phyloP scores from a whole-genome alignment of 2,113 vertebrate species.

The Erythrocercus mccallii region DNA sequence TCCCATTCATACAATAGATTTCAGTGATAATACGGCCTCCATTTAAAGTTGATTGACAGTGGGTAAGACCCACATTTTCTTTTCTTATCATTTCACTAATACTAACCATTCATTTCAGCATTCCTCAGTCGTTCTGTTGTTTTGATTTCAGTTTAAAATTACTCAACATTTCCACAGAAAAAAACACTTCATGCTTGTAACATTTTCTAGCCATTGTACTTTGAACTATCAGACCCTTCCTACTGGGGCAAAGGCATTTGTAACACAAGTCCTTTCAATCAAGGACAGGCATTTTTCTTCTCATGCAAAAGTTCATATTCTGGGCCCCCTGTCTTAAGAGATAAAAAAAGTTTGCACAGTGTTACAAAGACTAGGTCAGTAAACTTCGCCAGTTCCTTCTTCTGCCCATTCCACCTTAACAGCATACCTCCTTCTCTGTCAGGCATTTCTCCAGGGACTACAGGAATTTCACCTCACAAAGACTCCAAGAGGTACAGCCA shows the following conservation, averaged over 20 bases:
- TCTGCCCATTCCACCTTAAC: not conserved
- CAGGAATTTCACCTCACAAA: not conserved
- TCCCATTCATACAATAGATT: not conserved
- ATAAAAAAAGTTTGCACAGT: not conserved
- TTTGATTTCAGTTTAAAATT: not conserved
- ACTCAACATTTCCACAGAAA: not conserved
- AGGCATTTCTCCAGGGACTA: not conserved
- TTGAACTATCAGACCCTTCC: not conserved
- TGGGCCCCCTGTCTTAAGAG: not conserved
- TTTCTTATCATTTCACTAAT: not conserved
- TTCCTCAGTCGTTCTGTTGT: not conserved
- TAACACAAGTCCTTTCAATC: not conserved
- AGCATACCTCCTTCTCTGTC: not conserved
- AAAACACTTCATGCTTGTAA: not conserved
- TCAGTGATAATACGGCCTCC: not conserved
- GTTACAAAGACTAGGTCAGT: not conserved
- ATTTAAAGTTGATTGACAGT: not conserved
- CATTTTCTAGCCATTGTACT: not conserved
- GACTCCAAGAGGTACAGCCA: not conserved
- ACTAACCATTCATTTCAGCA: not conserved
- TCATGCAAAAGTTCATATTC: not conserved
- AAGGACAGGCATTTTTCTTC: not conserved
- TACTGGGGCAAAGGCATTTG: not conserved
- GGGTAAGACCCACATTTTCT: not conserved
- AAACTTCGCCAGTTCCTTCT: not conserved